Conservation (phyloP, 2,113 vertebrate genomes). For the Scomber scombrus region DNA sequence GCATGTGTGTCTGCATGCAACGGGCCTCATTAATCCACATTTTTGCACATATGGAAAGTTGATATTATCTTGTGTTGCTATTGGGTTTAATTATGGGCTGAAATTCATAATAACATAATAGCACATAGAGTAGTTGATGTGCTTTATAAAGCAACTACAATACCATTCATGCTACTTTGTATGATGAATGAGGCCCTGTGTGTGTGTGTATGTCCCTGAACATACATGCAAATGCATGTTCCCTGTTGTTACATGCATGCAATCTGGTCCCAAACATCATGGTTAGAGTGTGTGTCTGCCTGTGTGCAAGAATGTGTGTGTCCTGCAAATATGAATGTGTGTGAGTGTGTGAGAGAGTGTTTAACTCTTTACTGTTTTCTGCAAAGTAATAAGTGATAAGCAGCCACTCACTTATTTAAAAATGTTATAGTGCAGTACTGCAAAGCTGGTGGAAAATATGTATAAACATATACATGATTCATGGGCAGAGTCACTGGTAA, state of each 20-base stretch:
- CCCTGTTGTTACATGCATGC: conserved; percentile 14
- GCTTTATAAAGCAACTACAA: conserved; percentile 26
- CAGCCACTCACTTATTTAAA: no score
- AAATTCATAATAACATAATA: not conserved
- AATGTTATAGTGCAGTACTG: no score
- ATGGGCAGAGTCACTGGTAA: not conserved
- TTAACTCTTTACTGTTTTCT: no score
- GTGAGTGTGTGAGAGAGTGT: not conserved
- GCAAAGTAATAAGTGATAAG: no score
- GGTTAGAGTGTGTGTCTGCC: not conserved
- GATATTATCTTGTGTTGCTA: conserved; percentile 3
- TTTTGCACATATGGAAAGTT: conserved; percentile 39
- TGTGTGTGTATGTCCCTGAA: conserved; percentile 11
- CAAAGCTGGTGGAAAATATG: no score
- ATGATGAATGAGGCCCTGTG: conserved; percentile 63
- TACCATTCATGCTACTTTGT: conserved; percentile 32
- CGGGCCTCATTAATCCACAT: conserved; percentile 64
- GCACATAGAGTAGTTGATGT: not conserved
- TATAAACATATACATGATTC: no score
- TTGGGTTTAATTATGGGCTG: conserved; percentile 18
- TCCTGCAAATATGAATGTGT: not conserved
- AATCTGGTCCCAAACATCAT: not conserved
- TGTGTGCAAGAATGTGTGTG: not conserved
- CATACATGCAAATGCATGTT: conserved; percentile 29
- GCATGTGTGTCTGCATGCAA: conserved; percentile 57